Conservation (phyloP, 2,113 vertebrate genomes). For the Xiphias gladius region DNA sequence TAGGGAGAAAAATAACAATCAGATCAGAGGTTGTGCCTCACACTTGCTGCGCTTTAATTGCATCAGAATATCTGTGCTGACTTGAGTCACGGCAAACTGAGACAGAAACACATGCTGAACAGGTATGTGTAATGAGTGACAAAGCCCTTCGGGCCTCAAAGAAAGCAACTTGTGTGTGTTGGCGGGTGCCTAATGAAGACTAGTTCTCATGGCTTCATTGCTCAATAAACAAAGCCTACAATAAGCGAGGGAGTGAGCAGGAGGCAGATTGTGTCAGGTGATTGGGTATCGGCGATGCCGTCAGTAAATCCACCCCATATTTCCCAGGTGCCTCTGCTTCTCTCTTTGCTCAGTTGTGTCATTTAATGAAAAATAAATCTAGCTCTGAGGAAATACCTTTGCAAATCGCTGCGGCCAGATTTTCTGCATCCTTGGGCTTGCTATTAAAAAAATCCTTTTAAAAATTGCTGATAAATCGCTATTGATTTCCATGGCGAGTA, state of each 20-base stretch:
- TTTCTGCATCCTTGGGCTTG: conserved; percentile 69
- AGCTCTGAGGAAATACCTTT: conserved; percentile 23
- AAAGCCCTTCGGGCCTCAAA: conserved; percentile 28
- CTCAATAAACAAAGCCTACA: conserved; percentile 62
- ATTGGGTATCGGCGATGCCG: conserved; percentile 7
- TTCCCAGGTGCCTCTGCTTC: conserved; percentile 38
- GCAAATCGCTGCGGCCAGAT: conserved; percentile 43
- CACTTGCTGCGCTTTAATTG: conserved; percentile 60
- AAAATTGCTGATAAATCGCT: conserved; percentile 67
- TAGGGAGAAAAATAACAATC: conserved; percentile 44
- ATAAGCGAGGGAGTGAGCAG: conserved; percentile 27
- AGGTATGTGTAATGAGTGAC: conserved; percentile 45
- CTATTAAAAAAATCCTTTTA: conserved; percentile 59
- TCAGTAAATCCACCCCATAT: conserved; percentile 52
- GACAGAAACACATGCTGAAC: conserved; percentile 1
- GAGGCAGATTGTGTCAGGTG: conserved; percentile 28
- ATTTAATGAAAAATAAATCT: conserved; percentile 46
- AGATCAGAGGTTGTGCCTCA: conserved; percentile 49
- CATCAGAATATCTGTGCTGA: conserved; percentile 22
- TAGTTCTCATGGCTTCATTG: conserved; percentile 33
- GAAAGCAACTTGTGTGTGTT: conserved; percentile 8
- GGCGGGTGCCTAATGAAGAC: conserved; percentile 59
- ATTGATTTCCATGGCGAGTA: conserved; percentile 64
- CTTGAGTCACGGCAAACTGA: neutral
- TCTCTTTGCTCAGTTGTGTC: conserved; percentile 35